Conservation (phyloP, 2,113 vertebrate genomes). For the Tachysurus vachellii region DNA sequence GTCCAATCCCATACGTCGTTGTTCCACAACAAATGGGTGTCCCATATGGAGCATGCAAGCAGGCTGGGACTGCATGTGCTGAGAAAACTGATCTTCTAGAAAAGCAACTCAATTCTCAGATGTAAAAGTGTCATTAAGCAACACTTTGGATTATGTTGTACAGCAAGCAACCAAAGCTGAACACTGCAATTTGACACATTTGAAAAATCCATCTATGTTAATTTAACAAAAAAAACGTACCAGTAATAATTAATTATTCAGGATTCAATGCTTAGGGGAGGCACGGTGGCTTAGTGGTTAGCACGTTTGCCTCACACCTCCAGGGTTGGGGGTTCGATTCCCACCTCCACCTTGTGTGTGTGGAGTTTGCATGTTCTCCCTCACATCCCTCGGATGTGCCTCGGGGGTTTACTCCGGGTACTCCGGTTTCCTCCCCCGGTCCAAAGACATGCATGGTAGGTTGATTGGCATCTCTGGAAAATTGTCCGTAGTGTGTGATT, state of each 20-base stretch:
- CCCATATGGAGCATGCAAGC: slow-evolving; percentile 14
- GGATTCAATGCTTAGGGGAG: slow-evolving; percentile 24
- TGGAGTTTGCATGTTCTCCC: too few species aligned
- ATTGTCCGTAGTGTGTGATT: too few species aligned
- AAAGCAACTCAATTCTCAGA: slow-evolving; percentile 1
- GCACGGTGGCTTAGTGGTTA: too few species aligned
- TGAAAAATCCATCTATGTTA: not conserved
- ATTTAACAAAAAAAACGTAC: not conserved
- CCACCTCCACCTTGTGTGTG: too few species aligned
- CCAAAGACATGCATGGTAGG: too few species aligned
- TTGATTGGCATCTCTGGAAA: too few species aligned
- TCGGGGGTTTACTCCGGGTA: too few species aligned
- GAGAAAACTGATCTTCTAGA: slow-evolving; percentile 24
- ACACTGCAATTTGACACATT: not conserved
- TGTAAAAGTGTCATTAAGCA: not conserved
- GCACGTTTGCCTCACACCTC: too few species aligned
- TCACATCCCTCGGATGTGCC: too few species aligned
- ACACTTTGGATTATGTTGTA: slow-evolving; percentile 15
- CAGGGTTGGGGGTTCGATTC: too few species aligned
- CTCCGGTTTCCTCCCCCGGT: too few species aligned
- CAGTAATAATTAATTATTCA: slow-evolving; percentile 1
- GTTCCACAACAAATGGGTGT: slow-evolving; percentile 34
- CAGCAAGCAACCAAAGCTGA: not conserved
- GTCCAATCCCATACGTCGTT: slow-evolving; percentile 21
- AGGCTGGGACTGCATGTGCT: slow-evolving; percentile 29